Evolutionary conservation across 2,113 vertebrate species (phyloP).

Genomic region (Glareola pratincola): DNA sequence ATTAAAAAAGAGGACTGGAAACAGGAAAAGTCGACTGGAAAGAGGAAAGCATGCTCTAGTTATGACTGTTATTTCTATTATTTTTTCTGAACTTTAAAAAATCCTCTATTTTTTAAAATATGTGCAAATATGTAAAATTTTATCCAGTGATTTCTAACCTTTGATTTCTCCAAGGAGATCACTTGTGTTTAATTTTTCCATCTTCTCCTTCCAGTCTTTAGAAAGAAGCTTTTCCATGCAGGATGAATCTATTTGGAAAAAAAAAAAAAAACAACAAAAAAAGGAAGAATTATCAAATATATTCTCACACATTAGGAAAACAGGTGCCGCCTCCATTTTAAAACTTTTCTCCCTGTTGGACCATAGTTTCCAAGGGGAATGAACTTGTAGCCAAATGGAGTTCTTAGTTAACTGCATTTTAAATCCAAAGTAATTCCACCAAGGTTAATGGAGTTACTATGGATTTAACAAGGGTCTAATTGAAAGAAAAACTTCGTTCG

Average conservation of each 20-base stretch:
- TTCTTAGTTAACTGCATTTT: constrained; percentile 38
- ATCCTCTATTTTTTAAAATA: neutral
- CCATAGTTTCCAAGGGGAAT: constrained; percentile 18
- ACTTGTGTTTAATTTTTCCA: constrained; percentile 95
- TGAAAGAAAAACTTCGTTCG: constrained; percentile 48
- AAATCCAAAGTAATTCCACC: constrained; percentile 52
- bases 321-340: neutral
- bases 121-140: neutral
- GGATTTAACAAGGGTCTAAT: constrained; percentile 61
- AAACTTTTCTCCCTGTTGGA: neutral
- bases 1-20: neutral
- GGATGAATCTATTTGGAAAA: constrained; percentile 82
- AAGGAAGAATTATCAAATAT: neutral
- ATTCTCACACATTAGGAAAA: neutral
- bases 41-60: neutral
- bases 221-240: constrained; percentile 98
- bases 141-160: constrained; percentile 75
- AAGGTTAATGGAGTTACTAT: constrained; percentile 62
- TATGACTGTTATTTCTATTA: neutral
- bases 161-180: constrained; percentile 97
- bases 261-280: neutral
- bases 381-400: neutral
- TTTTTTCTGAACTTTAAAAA: neutral
- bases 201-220: constrained; percentile 99
- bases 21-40: neutral